Conservation (phyloP, 2,113 vertebrate species). For the Oncorhynchus kisutch region DNA sequence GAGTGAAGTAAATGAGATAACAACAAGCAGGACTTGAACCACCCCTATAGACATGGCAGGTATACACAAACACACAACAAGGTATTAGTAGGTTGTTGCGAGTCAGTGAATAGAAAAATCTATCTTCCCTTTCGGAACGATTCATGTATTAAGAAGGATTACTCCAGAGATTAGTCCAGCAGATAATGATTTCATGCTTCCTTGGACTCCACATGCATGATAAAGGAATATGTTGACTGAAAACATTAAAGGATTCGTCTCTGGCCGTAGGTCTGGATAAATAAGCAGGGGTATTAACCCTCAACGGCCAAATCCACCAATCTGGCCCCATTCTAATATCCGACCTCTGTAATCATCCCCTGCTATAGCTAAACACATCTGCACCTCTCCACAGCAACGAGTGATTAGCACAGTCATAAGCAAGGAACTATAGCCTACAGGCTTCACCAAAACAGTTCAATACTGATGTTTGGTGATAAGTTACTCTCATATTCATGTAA, state of each 20-base stretch:
- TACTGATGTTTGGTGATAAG: too few relatives aligned
- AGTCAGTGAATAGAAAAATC: conserved; percentile 26
- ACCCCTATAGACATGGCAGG: neutral
- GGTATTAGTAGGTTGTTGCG: neutral
- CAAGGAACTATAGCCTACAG: neutral
- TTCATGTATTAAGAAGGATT: conserved; percentile 44
- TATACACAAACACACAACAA: neutral
- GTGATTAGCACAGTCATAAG: too few relatives aligned
- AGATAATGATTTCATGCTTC: conserved; percentile 40
- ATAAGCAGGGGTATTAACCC: conserved; percentile 26
- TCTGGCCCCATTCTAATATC: neutral
- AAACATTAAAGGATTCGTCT: neutral
- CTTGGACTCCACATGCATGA: conserved; percentile 15
- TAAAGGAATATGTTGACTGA: conserved; percentile 42
- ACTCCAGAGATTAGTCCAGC: conserved; percentile 44
- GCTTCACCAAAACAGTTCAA: too few relatives aligned
- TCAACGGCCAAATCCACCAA: conserved; percentile 3
- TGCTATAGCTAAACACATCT: neutral
- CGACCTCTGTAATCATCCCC: neutral
- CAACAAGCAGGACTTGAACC: conserved; percentile 3
- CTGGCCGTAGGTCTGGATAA: neutral
- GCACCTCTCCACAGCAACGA: neutral
- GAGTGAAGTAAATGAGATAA: conserved; percentile 23
- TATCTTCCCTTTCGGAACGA: conserved; percentile 32
- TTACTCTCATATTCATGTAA: too few relatives aligned